These are phyloP conservation scores for Python bivittatus DNA, from an alignment of 2,113 vertebrate species.

Conservation along the genomic window DNA sequence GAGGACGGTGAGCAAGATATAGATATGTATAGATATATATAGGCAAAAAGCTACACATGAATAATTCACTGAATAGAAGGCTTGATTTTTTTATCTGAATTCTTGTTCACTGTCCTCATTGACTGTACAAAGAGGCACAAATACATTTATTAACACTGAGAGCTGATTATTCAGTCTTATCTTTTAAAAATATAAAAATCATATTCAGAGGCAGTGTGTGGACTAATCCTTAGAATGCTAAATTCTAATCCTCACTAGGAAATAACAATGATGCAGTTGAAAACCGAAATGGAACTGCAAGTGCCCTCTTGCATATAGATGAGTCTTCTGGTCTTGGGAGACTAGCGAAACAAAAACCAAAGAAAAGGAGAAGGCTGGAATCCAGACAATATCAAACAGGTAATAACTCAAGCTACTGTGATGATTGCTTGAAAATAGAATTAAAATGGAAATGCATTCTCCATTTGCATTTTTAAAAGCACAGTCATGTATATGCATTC, in stretches of 20 bases:
- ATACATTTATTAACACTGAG: background rate
- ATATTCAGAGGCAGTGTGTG: conserved; percentile 11
- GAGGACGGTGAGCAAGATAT: background rate
- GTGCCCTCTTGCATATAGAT: conserved; percentile 94
- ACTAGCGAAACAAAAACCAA: conserved; percentile 88
- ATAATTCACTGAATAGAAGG: background rate
- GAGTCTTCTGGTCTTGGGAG: conserved; percentile 89
- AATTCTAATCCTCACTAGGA: conserved; percentile 72
- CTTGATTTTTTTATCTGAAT: background rate
- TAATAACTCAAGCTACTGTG: conserved; percentile 57
- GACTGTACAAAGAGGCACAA: background rate
- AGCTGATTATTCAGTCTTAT: background rate
- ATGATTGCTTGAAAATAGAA: conserved; percentile 1
- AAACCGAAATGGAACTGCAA: conserved; percentile 93
- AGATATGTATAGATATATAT: background rate
- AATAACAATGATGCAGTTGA: conserved; percentile 89
- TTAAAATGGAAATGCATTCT: background rate
- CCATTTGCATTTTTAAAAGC: background rate
- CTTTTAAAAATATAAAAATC: background rate
- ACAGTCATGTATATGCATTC: background rate
- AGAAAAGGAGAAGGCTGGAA: conserved; percentile 90
- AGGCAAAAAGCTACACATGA: background rate
- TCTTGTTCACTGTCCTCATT: background rate
- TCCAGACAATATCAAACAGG: conserved; percentile 98
- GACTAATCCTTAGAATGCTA: background rate